Conservation (phyloP, 2,113 vertebrate genomes). For the Plestiodon gilberti region DNA sequence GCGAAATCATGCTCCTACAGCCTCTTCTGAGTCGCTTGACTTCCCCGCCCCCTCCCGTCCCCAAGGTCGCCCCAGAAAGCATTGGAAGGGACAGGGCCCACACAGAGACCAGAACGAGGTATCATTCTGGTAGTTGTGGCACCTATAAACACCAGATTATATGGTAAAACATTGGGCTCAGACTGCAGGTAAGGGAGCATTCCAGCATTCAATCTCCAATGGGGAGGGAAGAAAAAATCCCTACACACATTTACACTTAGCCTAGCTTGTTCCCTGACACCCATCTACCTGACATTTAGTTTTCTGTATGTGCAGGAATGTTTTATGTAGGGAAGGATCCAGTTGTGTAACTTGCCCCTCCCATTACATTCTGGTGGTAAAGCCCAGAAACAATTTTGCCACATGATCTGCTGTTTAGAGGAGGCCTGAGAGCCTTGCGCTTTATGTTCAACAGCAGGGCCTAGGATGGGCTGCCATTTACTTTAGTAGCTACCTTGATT, state of each 20-base stretch:
- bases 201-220: not conserved
- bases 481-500: conserved; percentile 48
- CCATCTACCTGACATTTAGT: not conserved
- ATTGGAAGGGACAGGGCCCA: too few relatives aligned
- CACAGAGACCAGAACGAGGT: too few relatives aligned
- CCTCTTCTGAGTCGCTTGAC: too few relatives aligned
- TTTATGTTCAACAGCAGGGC: not conserved
- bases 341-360: not conserved
- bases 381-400: not conserved
- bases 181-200: too few relatives aligned
- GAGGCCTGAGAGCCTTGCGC: not conserved
- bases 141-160: too few relatives aligned
- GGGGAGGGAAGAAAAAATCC: not conserved
- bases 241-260: not conserved
- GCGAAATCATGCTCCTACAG: too few relatives aligned
- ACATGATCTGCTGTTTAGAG: not conserved
- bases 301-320: not conserved
- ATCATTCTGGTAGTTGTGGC: too few relatives aligned
- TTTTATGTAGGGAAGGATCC: not conserved
- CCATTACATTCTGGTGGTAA: not conserved
- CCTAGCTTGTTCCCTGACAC: too few relatives aligned
- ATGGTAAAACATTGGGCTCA: too few relatives aligned
- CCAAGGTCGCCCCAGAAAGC: too few relatives aligned
- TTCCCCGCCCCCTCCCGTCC: too few relatives aligned
- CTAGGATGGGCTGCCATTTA: not conserved